Base-by-base conservation (phyloP, 2,797 vertebrate genomes). In the Caiman crocodilus region DNA sequence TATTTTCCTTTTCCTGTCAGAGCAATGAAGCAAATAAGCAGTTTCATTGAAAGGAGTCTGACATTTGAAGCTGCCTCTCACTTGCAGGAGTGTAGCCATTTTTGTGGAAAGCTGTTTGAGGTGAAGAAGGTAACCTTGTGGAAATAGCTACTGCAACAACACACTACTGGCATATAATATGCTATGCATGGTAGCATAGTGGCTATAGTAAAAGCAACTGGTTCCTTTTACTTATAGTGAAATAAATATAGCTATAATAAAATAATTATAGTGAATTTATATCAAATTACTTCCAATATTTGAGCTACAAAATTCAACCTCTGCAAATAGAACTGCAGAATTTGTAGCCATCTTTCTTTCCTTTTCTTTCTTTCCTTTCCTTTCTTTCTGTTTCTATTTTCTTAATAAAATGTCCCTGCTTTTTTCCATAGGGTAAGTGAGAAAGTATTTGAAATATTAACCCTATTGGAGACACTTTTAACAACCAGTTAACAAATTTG, bases 191-290 rank as follows among this genome's bases (percentile, higher is more conserved):
- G 32, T 71, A 71, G 10, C 11, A 20, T 71, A 32, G 32, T 9
- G 14, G 21, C 57, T 61, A 4, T 4, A 30, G 7, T 15, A 6
- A 16, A 7, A 0, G 42, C 28, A 80, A 26, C 26, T 69, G 2
- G 0, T 26, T 84, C 56, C 56, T 74, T 60, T 17, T 59, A 74
- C 88, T 21, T 3, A 4, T 32, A 79, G 15, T 3, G 3, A 77
- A 28, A 56, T 32, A 14, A 65, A 82, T 3, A 3, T 79, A 65
- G 57, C 28, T 5, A 61, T 60, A 73, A 32, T 32, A 87, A 26
- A 78, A 83, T 90, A 84, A 84, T 56, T 6, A 42, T 25, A 61
- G 59, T 75, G 9, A 57, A 71, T 32, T 8, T 59, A 61, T 50
- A 5, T 30, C 42, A 21, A 71, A 88, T 35, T 80, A 79, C 50